phyloP scores from a whole-genome alignment of 2,113 vertebrate genomes.

The Lanius ludovicianus region DNA sequence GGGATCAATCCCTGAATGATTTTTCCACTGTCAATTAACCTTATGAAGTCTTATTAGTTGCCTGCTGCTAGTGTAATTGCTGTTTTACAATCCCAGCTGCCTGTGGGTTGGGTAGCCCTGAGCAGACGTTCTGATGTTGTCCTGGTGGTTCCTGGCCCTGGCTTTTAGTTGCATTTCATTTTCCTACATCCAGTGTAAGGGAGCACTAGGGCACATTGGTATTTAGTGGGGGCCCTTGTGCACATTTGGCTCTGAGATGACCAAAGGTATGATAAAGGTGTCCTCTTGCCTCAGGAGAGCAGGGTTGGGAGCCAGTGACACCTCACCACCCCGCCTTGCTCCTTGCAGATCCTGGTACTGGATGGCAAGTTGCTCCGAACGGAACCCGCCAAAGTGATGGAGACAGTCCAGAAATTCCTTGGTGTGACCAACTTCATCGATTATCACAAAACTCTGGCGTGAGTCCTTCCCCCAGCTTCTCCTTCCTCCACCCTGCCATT shows the following conservation, averaged over 20 bases:
- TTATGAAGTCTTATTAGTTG: background rate
- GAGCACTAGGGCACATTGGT: accelerated
- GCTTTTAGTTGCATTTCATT: background rate
- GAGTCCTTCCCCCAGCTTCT: conserved; percentile 61
- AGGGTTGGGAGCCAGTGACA: background rate
- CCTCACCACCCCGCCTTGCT: background rate
- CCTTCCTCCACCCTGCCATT: background rate
- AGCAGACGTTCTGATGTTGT: background rate
- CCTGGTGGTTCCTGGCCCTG: background rate
- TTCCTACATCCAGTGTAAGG: background rate
- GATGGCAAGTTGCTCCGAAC: conserved; percentile 94
- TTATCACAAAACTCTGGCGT: conserved; percentile 95
- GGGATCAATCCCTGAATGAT: background rate
- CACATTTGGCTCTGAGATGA: background rate
- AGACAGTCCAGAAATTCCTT: conserved; percentile 94
- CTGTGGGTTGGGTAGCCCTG: background rate
- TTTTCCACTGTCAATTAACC: conserved; percentile 22
- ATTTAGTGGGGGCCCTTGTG: background rate
- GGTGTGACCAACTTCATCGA: conserved; percentile 83
- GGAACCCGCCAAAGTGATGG: conserved; percentile 93
- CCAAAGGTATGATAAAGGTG: background rate
- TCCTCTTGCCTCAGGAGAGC: background rate
- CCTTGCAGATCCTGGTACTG: conserved; percentile 87
- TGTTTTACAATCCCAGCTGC: background rate
- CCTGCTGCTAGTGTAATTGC: background rate